A percentile compares a stretch with the other conserved stretches of the same genome.
phyloP scores from a whole-genome alignment of 2,888 invertebrate species.

The Xylocampa areola region DNA sequence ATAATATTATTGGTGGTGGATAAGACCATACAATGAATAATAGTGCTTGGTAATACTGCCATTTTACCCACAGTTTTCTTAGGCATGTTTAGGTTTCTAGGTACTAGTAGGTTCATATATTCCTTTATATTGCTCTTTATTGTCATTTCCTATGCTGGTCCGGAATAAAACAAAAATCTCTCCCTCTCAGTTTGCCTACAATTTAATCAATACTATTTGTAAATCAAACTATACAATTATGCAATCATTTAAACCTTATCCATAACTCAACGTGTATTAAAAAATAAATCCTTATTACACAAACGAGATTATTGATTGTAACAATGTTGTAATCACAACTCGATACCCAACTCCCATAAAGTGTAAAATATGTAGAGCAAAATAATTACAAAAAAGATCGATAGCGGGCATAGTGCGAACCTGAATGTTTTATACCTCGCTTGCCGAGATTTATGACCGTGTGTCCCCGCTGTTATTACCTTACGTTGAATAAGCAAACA shows the following conservation, averaged over 20 bases:
- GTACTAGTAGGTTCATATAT: too few relatives aligned
- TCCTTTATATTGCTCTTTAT: too few relatives aligned
- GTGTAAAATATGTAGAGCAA: conserved; percentile 53
- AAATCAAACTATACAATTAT: too few relatives aligned
- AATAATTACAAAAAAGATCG: conserved; percentile 57
- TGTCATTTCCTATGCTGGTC: too few relatives aligned
- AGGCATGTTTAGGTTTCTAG: too few relatives aligned
- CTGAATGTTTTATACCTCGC: conserved; percentile 49
- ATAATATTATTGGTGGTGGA: too few relatives aligned
- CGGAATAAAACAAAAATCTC: too few relatives aligned
- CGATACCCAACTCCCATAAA: conserved; percentile 48
- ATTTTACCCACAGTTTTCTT: too few relatives aligned
- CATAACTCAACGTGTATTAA: conserved; percentile 10
- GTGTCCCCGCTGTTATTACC: conserved; percentile 58
- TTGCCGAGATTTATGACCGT: conserved; percentile 53
- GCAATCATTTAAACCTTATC: conserved; percentile 12
- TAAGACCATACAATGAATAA: too few relatives aligned
- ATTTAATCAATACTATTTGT: too few relatives aligned
- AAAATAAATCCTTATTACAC: conserved; percentile 44
- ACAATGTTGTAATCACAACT: conserved; percentile 47
- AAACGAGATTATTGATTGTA: conserved; percentile 43
- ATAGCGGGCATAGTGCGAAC: conserved; percentile 46
- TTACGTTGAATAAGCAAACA: conserved; percentile 69
- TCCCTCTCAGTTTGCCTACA: too few relatives aligned
- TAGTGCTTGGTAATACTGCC: too few relatives aligned